phyloP scores from a whole-genome alignment of 2,113 vertebrate genomes.

The Mohoua ochrocephala region DNA sequence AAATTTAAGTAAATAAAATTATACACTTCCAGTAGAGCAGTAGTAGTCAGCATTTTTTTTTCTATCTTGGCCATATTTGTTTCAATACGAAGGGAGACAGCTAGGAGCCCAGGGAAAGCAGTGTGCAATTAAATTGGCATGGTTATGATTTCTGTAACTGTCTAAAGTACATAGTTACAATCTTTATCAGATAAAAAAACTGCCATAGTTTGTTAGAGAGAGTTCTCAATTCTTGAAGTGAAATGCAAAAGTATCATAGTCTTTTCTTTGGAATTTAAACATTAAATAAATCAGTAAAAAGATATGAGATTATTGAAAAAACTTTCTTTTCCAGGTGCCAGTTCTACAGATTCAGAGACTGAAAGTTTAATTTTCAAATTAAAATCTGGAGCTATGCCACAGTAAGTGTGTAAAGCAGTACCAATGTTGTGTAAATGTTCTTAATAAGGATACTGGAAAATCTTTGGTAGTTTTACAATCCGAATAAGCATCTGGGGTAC shows the following conservation, averaged over 20 bases:
- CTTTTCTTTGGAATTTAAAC: background rate
- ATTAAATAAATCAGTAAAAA: background rate
- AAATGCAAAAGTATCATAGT: background rate
- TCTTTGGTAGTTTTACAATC: background rate
- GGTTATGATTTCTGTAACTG: background rate
- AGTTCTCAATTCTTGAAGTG: background rate
- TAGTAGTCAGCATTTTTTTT: background rate
- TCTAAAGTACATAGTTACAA: background rate
- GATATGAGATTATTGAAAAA: background rate
- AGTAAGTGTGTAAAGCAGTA: constrained; percentile 77
- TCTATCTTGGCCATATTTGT: background rate
- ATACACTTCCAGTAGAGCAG: background rate
- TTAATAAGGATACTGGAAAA: background rate
- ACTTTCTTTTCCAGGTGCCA: constrained; percentile 78
- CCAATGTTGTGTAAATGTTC: background rate
- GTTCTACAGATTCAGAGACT: constrained; percentile 92
- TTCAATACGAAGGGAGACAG: background rate
- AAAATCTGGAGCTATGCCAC: constrained; percentile 89
- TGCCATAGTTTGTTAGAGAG: background rate
- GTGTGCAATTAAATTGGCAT: background rate
- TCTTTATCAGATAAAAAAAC: background rate
- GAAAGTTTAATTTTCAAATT: constrained; percentile 80
- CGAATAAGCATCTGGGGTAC: background rate
- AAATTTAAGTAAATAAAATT: background rate
- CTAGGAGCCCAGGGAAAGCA: background rate